A percentile compares a stretch with the other conserved stretches of the same genome.
Evolutionary conservation across 2,113 vertebrate genomes (phyloP).

Genomic region (Craseonycteris thonglongyai): DNA sequence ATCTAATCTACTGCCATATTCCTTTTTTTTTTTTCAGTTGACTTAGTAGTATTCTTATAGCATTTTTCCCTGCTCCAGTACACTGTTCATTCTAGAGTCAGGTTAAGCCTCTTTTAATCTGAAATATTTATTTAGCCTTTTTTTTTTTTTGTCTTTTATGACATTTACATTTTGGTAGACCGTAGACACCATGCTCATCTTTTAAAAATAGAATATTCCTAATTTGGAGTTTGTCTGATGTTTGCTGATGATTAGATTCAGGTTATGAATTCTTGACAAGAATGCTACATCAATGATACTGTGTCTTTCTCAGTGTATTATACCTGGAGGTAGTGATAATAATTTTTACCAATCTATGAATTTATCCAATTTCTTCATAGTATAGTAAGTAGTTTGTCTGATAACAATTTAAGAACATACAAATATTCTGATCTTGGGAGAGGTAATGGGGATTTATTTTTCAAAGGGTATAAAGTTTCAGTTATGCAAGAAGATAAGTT

Average conservation of each 20-base stretch:
- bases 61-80: not conserved
- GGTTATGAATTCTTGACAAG: not conserved
- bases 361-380: not conserved
- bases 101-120: not conserved
- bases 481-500: not conserved
- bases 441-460: not conserved
- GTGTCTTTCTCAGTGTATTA: not conserved
- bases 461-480: not conserved
- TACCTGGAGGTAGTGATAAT: not conserved
- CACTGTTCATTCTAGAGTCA: not conserved
- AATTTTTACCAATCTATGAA: not conserved
- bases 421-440: not conserved
- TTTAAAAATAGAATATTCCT: constrained; percentile 8
- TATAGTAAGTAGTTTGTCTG: not conserved
- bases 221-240: not conserved
- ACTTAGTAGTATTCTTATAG: not conserved
- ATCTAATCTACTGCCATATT: not conserved
- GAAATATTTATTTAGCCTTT: not conserved
- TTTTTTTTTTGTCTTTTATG: constrained; percentile 7
- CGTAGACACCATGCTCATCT: not conserved
- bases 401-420: not conserved
- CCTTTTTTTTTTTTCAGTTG: not conserved
- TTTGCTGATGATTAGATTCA: not conserved
- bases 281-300: not conserved
- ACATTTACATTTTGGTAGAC: not conserved